Evolutionary conservation across 2,888 invertebrate genomes (phyloP).

Genomic region (Yponomeuta sedellus): DNA sequence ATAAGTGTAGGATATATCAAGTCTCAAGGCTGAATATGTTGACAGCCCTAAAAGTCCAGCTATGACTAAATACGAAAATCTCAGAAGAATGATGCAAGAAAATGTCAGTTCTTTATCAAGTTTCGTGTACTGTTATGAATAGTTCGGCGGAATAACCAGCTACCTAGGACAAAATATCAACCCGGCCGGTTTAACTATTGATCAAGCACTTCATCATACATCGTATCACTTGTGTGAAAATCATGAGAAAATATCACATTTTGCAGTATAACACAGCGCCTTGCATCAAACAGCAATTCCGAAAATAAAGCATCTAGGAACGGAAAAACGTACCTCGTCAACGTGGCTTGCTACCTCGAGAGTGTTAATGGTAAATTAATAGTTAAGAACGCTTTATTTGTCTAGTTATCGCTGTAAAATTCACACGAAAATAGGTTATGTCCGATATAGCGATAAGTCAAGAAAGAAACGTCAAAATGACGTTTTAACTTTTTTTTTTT

Average conservation of each 20-base stretch:
- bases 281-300: background rate
- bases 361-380: background rate
- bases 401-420: constrained; percentile 8
- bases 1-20: too few species aligned
- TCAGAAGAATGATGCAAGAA: too few species aligned
- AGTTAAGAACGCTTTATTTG: background rate
- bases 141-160: too few species aligned
- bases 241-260: background rate
- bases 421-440: constrained; percentile 23
- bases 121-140: too few species aligned
- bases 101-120: too few species aligned
- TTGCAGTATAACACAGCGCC: background rate
- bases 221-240: background rate
- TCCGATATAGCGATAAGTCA: constrained; percentile 17
- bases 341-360: background rate
- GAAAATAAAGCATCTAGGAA: background rate
- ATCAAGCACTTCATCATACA: background rate
- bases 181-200: background rate
- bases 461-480: constrained; percentile 1
- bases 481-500: background rate
- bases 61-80: too few species aligned
- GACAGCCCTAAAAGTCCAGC: background rate
- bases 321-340: background rate
- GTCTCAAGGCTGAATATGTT: too few species aligned
- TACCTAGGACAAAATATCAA: too few species aligned